Evolutionary conservation across 2,113 vertebrate species (phyloP).

Genomic region (Notothenia rossii): DNA sequence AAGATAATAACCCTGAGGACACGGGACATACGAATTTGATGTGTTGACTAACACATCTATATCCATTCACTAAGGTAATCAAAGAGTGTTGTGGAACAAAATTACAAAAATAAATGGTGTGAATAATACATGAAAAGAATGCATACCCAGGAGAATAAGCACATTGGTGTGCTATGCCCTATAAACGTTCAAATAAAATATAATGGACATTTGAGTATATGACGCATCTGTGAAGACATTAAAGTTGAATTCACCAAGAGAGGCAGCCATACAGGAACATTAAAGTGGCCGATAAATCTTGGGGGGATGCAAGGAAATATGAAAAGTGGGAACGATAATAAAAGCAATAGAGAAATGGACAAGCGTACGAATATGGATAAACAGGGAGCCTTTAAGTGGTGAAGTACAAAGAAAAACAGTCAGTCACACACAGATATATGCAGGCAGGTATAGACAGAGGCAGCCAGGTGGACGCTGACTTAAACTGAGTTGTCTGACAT

Average conservation of each 20-base stretch:
- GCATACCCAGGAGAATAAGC: too few relatives aligned
- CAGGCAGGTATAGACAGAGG: conserved; percentile 5
- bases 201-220: too few relatives aligned
- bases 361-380: background rate
- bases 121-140: too few relatives aligned
- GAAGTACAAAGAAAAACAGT: background rate
- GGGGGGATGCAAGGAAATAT: background rate
- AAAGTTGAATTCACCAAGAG: background rate
- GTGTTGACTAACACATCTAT: too few relatives aligned
- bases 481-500: conserved; percentile 34
- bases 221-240: background rate
- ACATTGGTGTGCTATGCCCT: too few relatives aligned
- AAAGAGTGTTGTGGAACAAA: too few relatives aligned
- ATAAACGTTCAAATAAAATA: too few relatives aligned
- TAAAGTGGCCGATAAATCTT: background rate
- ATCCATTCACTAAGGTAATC: too few relatives aligned
- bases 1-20: too few relatives aligned
- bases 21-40: too few relatives aligned
- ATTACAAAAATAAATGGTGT: too few relatives aligned
- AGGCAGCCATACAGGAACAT: background rate
- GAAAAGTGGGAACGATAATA: background rate
- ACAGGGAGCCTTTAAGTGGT: background rate
- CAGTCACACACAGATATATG: background rate
- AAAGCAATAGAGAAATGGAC: background rate
- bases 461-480: conserved; percentile 43